Conservation (phyloP, 2,113 vertebrate genomes). For the Pampusana beccarii region DNA sequence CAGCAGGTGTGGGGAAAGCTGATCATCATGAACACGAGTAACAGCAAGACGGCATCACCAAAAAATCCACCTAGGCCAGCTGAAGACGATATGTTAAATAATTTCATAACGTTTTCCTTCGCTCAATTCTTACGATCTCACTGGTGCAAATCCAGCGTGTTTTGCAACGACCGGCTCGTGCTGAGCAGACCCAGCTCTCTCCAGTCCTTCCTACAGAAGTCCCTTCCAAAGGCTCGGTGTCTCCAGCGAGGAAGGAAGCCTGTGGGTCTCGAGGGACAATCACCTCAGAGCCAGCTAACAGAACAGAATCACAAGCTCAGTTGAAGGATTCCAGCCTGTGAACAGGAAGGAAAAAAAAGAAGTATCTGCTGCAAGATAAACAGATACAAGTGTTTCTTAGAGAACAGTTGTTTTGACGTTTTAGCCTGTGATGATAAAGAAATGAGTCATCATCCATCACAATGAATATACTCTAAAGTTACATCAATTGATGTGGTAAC, state of each 20-base stretch:
- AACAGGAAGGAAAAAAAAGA: neutral
- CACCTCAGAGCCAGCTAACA: neutral
- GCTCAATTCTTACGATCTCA: neutral
- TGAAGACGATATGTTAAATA: neutral
- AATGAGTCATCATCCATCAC: constrained; percentile 57
- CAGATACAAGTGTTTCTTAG: constrained; percentile 8
- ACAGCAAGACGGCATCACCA: neutral
- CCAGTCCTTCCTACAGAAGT: neutral
- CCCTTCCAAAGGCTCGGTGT: neutral
- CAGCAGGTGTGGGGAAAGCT: neutral
- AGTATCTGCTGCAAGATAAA: constrained; percentile 11
- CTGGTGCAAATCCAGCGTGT: neutral
- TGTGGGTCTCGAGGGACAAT: neutral
- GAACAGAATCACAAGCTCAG: neutral
- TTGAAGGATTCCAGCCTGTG: constrained; percentile 5
- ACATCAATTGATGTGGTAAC: constrained; percentile 61
- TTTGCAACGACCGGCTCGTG: neutral
- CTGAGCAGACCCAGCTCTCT: neutral
- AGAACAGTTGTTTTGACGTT: neutral
- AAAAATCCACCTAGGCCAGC: neutral
- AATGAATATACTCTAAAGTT: neutral
- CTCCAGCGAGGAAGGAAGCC: constrained; percentile 2
- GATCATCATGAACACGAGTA: neutral
- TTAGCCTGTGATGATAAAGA: constrained; percentile 10
- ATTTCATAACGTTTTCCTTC: neutral